phyloP scores from a whole-genome alignment of 1,140 invertebrate species.

The Melanaphis sacchari region DNA sequence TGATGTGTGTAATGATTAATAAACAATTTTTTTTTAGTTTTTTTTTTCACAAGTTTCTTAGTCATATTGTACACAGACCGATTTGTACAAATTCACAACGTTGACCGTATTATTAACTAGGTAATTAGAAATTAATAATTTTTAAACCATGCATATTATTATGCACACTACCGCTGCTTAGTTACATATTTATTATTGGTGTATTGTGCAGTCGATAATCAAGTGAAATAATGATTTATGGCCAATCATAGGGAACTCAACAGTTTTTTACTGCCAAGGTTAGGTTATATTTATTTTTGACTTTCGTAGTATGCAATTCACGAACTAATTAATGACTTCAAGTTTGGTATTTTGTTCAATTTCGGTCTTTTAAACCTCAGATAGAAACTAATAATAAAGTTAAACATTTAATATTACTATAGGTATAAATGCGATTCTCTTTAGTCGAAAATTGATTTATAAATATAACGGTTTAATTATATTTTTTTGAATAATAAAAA shows the following conservation, averaged over 20 bases:
- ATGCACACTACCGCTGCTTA: not conserved
- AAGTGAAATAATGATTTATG: not conserved
- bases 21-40: not conserved
- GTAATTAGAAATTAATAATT: no score
- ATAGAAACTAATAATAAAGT: not conserved
- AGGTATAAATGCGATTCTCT: not conserved
- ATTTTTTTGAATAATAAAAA: not conserved
- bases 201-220: not conserved
- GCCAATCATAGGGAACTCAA: not conserved
- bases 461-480: not conserved
- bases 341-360: not conserved
- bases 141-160: not conserved
- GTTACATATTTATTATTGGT: not conserved
- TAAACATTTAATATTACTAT: not conserved
- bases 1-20: not conserved
- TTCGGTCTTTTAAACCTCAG: not conserved
- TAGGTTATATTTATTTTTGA: not conserved
- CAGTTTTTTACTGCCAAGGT: not conserved
- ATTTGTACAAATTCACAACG: not conserved
- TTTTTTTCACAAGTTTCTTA: not conserved
- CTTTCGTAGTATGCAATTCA: not conserved
- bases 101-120: no score
- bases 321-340: not conserved
- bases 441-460: not conserved
- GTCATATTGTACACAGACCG: not conserved